phyloP scores from a whole-genome alignment of 2,113 vertebrate species.

The Myotis davidii region DNA sequence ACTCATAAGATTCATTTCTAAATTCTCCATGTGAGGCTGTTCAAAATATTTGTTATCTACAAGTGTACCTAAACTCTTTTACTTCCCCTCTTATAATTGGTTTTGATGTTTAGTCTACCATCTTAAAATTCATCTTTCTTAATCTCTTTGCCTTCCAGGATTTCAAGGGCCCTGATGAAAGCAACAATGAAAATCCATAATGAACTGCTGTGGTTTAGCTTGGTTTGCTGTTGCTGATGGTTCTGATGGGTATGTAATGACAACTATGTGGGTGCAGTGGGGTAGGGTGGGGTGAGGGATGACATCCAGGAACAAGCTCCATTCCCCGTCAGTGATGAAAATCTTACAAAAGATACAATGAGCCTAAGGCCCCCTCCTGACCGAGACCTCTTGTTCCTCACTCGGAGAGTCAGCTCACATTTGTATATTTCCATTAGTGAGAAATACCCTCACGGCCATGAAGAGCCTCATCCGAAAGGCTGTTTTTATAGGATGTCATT shows the following conservation, averaged over 20 bases:
- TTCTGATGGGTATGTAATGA: neutral
- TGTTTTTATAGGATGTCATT: conserved; percentile 76
- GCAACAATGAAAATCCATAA: neutral
- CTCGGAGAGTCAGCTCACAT: conserved; percentile 6
- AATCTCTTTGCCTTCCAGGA: neutral
- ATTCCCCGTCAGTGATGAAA: neutral
- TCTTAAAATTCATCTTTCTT: neutral
- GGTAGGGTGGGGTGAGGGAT: fast-evolving
- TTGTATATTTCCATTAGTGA: neutral
- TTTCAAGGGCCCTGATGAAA: neutral
- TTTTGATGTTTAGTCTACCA: neutral
- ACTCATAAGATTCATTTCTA: neutral
- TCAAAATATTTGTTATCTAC: neutral
- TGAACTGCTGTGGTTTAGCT: neutral
- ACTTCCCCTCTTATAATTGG: neutral
- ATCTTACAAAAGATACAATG: neutral
- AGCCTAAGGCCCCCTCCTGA: neutral
- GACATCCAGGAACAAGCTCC: neutral
- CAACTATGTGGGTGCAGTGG: neutral
- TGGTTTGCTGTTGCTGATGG: neutral
- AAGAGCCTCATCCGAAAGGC: conserved; percentile 76
- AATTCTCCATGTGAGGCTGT: neutral
- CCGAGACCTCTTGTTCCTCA: neutral
- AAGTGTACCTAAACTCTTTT: neutral
- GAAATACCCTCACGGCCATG: conserved; percentile 38